Conservation (phyloP, 2,113 vertebrate genomes). For the Salminus brasiliensis region DNA sequence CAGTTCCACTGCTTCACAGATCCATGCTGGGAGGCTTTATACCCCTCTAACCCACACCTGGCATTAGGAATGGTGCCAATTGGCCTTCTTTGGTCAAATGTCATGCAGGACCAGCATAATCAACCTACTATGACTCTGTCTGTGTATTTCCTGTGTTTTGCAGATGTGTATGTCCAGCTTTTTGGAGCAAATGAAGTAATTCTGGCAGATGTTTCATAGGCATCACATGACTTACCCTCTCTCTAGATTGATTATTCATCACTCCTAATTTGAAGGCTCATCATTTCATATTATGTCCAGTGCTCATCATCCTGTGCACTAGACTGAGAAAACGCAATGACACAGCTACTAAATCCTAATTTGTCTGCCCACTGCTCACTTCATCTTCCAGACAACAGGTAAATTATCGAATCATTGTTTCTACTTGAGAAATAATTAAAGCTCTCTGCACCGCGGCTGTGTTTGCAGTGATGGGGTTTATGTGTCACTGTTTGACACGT, state of each 20-base stretch:
- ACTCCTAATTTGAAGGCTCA: slow-evolving; percentile 4
- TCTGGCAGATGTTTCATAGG: slow-evolving; percentile 1
- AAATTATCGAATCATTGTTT: slow-evolving; percentile 7
- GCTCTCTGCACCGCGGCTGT: background rate
- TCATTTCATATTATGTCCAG: slow-evolving; percentile 15
- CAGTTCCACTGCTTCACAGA: too few species aligned
- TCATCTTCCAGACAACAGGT: background rate
- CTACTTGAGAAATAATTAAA: background rate
- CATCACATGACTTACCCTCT: background rate
- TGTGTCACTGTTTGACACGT: background rate
- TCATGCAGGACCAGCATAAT: too few species aligned
- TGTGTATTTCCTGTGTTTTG: too few species aligned
- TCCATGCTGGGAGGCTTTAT: too few species aligned
- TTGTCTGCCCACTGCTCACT: slow-evolving; percentile 4
- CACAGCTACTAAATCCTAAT: slow-evolving; percentile 11
- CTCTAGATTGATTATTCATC: slow-evolving; percentile 12
- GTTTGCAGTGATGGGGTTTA: background rate
- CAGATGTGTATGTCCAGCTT: background rate
- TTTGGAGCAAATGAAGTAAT: background rate
- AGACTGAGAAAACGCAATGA: slow-evolving; percentile 10
- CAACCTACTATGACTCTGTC: too few species aligned
- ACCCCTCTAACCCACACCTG: too few species aligned
- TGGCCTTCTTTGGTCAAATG: too few species aligned
- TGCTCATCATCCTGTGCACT: slow-evolving; percentile 4
- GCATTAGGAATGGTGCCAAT: too few species aligned